These are phyloP conservation scores for Philopotamus ludificatus DNA, from an alignment of 1,140 invertebrate genomes.

Conservation along the genomic window DNA sequence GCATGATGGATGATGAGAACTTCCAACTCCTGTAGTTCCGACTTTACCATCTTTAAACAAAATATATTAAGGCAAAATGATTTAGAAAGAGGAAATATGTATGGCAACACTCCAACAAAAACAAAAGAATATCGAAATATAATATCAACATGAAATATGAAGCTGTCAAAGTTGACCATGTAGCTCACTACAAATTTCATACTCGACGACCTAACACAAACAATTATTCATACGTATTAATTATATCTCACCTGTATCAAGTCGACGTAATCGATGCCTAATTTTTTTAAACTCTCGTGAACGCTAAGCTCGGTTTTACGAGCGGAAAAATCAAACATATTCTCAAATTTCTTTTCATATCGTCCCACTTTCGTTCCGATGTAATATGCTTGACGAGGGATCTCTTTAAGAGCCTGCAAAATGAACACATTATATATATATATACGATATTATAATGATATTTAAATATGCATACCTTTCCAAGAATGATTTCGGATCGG, in stretches of 20 bases:
- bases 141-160: too few species aligned
- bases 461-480: constrained; percentile 69
- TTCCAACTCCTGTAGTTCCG: too few species aligned
- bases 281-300: constrained; percentile 70
- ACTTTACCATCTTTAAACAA: too few species aligned
- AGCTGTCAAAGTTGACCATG: too few species aligned
- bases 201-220: too few species aligned
- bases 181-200: too few species aligned
- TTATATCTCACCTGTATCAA: constrained; percentile 81
- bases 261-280: constrained; percentile 84
- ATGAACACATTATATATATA: constrained; percentile 20
- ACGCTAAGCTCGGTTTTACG: constrained; percentile 73
- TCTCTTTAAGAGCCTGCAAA: constrained; percentile 67
- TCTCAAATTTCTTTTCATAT: constrained; percentile 69
- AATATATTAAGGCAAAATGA: too few species aligned
- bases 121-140: too few species aligned
- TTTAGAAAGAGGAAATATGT: too few species aligned
- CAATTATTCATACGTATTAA: too few species aligned
- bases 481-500: constrained; percentile 74
- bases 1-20: too few species aligned
- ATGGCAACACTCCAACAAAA: too few species aligned
- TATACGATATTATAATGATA: constrained; percentile 5
- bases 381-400: constrained; percentile 82
- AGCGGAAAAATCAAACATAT: constrained; percentile 86
- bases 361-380: constrained; percentile 92